These are phyloP conservation scores for Corynorhinus townsendii DNA, from an alignment of 2,113 vertebrate species.

Conservation along the genomic window DNA sequence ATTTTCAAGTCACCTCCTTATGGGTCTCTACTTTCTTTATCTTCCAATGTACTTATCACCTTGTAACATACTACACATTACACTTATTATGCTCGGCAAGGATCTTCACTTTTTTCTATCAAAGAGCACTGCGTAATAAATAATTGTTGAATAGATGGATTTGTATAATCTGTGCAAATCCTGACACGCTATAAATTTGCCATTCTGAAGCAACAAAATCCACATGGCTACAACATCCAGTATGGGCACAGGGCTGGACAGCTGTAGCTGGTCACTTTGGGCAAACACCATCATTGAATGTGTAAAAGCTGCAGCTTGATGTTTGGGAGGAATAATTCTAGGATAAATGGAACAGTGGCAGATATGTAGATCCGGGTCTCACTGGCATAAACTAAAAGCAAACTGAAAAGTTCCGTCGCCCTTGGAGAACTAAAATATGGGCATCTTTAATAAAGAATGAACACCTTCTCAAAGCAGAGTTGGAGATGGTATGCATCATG, in stretches of 20 bases:
- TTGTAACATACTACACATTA: neutral
- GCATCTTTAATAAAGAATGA: neutral
- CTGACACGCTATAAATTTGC: neutral
- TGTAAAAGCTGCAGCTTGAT: neutral
- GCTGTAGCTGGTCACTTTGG: neutral
- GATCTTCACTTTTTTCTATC: neutral
- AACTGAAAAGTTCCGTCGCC: neutral
- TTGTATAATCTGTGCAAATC: neutral
- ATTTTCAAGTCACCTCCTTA: neutral
- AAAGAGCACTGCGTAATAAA: neutral
- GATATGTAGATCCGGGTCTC: neutral
- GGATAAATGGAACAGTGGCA: conserved; percentile 28
- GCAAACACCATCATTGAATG: neutral
- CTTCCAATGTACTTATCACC: neutral
- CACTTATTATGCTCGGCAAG: neutral
- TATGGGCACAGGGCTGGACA: neutral
- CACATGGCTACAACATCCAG: neutral
- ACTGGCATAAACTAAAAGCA: neutral
- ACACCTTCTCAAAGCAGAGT: neutral
- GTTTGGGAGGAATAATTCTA: neutral
- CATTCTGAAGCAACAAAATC: conserved; percentile 2
- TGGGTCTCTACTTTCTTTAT: neutral
- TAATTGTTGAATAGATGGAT: neutral
- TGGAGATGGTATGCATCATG: neutral
- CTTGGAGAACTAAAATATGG: neutral